Evolutionary conservation across 2,113 vertebrate species (phyloP).

Genomic region (Dromas ardeola): DNA sequence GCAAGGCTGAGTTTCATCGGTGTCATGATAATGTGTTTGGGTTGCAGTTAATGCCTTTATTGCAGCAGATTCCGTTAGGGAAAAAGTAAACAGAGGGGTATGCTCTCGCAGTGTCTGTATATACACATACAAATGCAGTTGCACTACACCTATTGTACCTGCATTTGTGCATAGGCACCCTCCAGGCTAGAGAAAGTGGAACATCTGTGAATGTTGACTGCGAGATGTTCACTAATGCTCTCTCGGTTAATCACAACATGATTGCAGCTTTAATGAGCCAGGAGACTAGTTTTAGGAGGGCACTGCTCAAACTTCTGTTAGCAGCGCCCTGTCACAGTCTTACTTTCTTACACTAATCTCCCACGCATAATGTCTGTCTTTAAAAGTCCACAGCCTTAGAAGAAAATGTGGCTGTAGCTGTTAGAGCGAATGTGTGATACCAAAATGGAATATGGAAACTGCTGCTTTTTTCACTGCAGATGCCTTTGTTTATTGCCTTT

Average conservation of each 20-base stretch:
- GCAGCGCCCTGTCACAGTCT: not conserved
- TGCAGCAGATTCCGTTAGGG: not conserved
- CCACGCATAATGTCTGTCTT: not conserved
- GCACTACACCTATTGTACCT: not conserved
- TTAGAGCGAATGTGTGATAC: not conserved
- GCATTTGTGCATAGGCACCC: not conserved
- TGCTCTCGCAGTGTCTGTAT: no score
- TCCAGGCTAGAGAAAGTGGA: not conserved
- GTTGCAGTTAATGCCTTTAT: not conserved
- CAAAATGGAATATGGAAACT: not conserved
- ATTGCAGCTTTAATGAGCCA: not conserved
- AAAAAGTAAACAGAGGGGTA: not conserved
- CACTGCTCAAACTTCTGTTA: not conserved
- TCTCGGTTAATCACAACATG: not conserved
- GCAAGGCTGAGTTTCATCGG: not conserved
- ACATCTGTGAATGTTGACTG: not conserved
- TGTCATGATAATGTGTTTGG: not conserved
- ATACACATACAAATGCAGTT: accelerated
- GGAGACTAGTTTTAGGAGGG: not conserved
- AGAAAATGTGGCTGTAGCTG: not conserved
- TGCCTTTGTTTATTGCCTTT: not conserved
- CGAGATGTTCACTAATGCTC: not conserved
- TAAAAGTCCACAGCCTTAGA: not conserved
- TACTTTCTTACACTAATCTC: not conserved
- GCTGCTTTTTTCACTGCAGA: not conserved